Conservation (phyloP, 2,113 vertebrate species). For the Mola mola region DNA sequence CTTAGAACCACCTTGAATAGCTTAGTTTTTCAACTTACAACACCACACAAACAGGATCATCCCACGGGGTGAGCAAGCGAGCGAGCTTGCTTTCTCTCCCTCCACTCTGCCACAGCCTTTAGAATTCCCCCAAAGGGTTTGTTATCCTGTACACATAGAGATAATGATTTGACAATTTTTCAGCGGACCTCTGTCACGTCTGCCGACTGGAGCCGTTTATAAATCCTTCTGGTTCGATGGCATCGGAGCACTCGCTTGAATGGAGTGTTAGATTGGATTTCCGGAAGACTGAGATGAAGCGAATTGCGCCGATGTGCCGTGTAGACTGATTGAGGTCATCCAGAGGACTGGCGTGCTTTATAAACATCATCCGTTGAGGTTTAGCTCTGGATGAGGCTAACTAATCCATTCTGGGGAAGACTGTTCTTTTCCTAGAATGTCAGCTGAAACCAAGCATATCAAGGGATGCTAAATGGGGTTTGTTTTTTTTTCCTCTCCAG, state of each 20-base stretch:
- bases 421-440: conserved; percentile 45
- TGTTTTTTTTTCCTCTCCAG: conserved; percentile 22
- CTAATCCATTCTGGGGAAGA: conserved; percentile 57
- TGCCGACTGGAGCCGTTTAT: conserved; percentile 53
- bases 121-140: conserved; percentile 42
- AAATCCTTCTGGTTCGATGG: conserved; percentile 41
- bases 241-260: conserved; percentile 47
- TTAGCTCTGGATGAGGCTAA: conserved; percentile 40
- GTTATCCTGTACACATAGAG: conserved; percentile 29
- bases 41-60: conserved; percentile 3
- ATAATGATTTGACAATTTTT: conserved; percentile 39
- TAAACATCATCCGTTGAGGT: conserved; percentile 42
- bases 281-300: conserved; percentile 36
- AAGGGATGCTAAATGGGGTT: conserved; percentile 19
- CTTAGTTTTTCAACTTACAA: conserved; percentile 1
- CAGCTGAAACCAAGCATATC: conserved; percentile 21
- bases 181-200: conserved; percentile 42
- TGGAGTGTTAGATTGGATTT: conserved; percentile 46
- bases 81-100: conserved; percentile 15
- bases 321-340: conserved; percentile 61
- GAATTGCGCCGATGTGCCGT: conserved; percentile 31
- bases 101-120: conserved; percentile 36
- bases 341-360: conserved; percentile 29
- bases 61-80: conserved; percentile 12
- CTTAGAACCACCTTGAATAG: conserved; percentile 4